Evolutionary conservation across 2,113 vertebrate species (phyloP), one percentile per base, ranked within the genome.

Genomic region (Microcebus ravelobensis): DNA sequence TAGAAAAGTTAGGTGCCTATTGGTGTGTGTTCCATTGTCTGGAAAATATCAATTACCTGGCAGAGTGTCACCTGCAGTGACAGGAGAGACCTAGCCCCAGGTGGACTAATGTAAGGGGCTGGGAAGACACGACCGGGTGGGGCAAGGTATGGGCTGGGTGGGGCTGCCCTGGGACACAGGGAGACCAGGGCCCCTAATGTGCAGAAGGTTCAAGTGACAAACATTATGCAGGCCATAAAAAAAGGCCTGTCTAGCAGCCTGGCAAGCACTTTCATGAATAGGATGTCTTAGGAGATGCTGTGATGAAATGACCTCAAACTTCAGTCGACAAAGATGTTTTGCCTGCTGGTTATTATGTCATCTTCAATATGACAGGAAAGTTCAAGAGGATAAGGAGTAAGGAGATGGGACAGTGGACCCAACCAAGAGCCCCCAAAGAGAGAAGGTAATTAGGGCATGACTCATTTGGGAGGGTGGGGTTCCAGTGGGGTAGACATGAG

Each of bases 281-380:
- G 57, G 42, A 36, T 36, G 90, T 63, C 88, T 90, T 79, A 71
- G 88, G 86, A 87, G 90, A 81, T 48, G 88, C 82, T 50, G 85
- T 68, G 36, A 96, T 81, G 57, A 87, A 87, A 94, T 94, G 96
- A 92, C 39, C 67, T 95, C 94, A 92, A 77, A 90, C 85, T 55
- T 65, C 42, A 63, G 1, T 12, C 36, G 77, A 95, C 71, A 73
- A 88, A 94, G 88, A 21, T 45, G 48, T 79, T 68, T 90, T 87
- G 76, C 83, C 77, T 90, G 50, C 48, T 65, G 42, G n/a, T 48
- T 59, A 42, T 87, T 39, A 39, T 11, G 48, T 63, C 88, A 88
- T 90, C 12, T 61, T 89, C 15, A 67, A 71, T 17, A 17, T 6
- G 74, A 87, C 15, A n/a, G 50, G 39, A 74, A 71, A 50, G 48